Conservation (phyloP, 2,888 invertebrate species). For the Scaptomyza tumidula region DNA sequence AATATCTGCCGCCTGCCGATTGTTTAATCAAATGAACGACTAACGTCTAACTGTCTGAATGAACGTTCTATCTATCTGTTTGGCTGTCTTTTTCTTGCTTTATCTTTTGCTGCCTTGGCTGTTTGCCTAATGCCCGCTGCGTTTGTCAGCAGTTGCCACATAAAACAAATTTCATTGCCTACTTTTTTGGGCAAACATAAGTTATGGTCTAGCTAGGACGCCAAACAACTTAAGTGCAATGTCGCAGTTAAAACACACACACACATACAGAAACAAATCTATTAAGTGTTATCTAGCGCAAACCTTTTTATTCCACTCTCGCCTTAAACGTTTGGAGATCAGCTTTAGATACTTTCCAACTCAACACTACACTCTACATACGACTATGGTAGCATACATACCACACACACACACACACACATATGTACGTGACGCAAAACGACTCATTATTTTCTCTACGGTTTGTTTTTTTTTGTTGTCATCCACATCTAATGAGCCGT, state of each 20-base stretch:
- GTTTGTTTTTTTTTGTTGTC: conserved; percentile 2
- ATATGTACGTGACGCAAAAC: not conserved
- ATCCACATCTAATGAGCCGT: conserved; percentile 44
- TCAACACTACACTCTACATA: not conserved
- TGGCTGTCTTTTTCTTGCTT: not conserved
- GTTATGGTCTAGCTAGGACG: conserved; percentile 35
- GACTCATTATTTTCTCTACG: not conserved
- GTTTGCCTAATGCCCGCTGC: conserved; percentile 51
- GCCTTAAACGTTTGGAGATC: conserved; percentile 6
- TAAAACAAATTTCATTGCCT: conserved; percentile 69
- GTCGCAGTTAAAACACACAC: conserved; percentile 28
- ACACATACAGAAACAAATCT: conserved; percentile 1
- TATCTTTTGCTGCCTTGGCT: conserved; percentile 23
- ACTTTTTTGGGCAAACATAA: conserved; percentile 35
- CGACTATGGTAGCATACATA: not conserved
- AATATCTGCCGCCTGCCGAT: conserved; percentile 14
- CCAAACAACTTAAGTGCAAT: conserved; percentile 36
- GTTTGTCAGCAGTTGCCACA: conserved; percentile 52
- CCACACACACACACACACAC: too few relatives aligned
- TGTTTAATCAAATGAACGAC: conserved; percentile 10
- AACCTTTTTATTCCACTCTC: conserved; percentile 14
- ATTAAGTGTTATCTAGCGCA: conserved; percentile 23
- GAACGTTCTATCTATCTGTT: not conserved
- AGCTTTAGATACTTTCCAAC: not conserved
- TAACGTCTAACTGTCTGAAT: conserved; percentile 9